Conservation (phyloP, 92 coral and sea anemone species). For the Porites lobata region DNA sequence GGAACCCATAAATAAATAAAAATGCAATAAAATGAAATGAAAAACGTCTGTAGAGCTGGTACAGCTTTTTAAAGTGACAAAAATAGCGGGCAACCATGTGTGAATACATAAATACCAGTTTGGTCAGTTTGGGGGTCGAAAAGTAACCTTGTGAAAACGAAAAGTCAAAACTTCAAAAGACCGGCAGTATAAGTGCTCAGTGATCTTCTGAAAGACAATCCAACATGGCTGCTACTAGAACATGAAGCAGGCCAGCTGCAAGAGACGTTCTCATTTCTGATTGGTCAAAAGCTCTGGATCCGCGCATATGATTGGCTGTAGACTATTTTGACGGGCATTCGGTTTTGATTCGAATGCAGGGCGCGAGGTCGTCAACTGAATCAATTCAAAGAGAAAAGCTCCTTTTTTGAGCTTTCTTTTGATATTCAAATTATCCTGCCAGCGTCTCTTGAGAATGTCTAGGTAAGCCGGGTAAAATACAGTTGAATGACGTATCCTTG, state of each 20-base stretch:
- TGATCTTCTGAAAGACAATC: neutral
- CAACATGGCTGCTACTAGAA: neutral
- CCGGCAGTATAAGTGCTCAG: too few relatives aligned
- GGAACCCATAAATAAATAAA: too few relatives aligned
- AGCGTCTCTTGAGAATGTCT: slow-evolving; percentile 45
- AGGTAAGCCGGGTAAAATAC: slow-evolving; percentile 28
- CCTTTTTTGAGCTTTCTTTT: slow-evolving; percentile 25
- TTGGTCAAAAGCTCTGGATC: neutral
- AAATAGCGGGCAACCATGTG: too few relatives aligned
- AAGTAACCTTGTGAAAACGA: too few relatives aligned
- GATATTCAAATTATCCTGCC: slow-evolving; percentile 37
- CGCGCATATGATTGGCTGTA: slow-evolving; percentile 21
- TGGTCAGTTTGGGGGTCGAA: too few relatives aligned
- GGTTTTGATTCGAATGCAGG: slow-evolving; percentile 42
- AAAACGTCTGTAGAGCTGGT: too few relatives aligned
- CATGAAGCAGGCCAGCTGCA: neutral
- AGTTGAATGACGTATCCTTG: slow-evolving; percentile 44
- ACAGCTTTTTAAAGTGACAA: too few relatives aligned
- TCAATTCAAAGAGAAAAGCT: neutral
- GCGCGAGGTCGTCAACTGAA: slow-evolving; percentile 35
- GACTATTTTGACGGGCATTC: slow-evolving; percentile 27
- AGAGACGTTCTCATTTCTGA: neutral
- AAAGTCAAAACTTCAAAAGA: too few relatives aligned
- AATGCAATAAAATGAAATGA: too few relatives aligned
- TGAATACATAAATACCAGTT: too few relatives aligned